These are phyloP conservation scores for Drosophila grimshawi DNA, from an alignment of 1,140 invertebrate genomes.

Conservation along the genomic window DNA sequence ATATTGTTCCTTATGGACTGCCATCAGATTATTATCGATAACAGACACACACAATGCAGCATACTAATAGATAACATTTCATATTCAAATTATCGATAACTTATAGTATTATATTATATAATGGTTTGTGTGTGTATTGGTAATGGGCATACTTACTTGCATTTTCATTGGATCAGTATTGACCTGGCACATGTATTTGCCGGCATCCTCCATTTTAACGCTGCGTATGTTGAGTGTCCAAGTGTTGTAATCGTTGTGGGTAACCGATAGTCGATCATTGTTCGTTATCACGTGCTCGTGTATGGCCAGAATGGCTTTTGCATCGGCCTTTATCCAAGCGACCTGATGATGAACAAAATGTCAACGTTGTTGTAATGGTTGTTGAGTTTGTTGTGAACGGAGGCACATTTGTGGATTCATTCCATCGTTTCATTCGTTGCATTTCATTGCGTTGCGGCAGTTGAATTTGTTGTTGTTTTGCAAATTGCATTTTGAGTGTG, in stretches of 20 bases:
- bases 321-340: slow-evolving; percentile 96
- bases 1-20: too few relatives aligned
- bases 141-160: slow-evolving; percentile 88
- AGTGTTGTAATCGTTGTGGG: slow-evolving; percentile 94
- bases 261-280: slow-evolving; percentile 92
- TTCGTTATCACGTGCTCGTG: slow-evolving; percentile 97
- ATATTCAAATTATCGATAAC: slow-evolving; percentile 13
- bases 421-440: slow-evolving; percentile 42
- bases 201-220: slow-evolving; percentile 93
- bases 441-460: slow-evolving; percentile 23
- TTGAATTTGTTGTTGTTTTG: slow-evolving; percentile 36
- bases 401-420: slow-evolving; percentile 43
- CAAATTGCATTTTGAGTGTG: slow-evolving; percentile 71
- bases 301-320: slow-evolving; percentile 95
- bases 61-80: too few relatives aligned
- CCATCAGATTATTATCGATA: too few relatives aligned
- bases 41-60: too few relatives aligned
- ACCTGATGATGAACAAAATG: slow-evolving; percentile 87
- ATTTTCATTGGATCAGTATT: slow-evolving; percentile 97
- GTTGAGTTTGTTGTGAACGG: slow-evolving; percentile 30
- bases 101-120: not conserved
- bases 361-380: slow-evolving; percentile 11
- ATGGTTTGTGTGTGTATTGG: not conserved
- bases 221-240: slow-evolving; percentile 94
- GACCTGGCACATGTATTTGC: slow-evolving; percentile 96